Evolutionary conservation across 2,113 vertebrate genomes (phyloP).

Genomic region (Zosterops borbonicus): DNA sequence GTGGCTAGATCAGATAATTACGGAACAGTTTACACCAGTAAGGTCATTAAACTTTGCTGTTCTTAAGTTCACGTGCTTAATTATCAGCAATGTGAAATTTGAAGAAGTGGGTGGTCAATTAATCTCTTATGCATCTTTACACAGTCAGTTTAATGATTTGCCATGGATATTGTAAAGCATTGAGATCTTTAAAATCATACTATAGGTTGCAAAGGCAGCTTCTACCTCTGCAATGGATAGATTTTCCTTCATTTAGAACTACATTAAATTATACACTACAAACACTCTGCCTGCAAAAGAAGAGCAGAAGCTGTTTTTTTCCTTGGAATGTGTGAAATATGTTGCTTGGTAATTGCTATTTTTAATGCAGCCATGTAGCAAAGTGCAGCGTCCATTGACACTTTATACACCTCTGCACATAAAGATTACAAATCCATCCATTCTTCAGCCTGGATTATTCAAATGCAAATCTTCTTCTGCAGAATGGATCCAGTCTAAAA

Average conservation of each 20-base stretch:
- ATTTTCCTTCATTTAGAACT: background rate
- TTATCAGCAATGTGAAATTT: background rate
- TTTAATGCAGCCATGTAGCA: background rate
- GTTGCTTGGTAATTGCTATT: background rate
- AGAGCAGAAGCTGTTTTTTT: background rate
- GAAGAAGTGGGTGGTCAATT: conserved; percentile 24
- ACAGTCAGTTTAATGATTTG: background rate
- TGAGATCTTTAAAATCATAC: background rate
- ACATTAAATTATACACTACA: background rate
- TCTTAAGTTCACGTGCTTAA: background rate
- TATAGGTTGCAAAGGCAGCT: background rate
- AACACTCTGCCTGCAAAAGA: background rate
- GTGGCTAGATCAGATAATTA: conserved; percentile 34
- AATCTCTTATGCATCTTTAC: background rate
- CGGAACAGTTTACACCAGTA: conserved; percentile 23
- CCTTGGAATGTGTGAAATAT: background rate
- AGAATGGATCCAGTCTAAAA: background rate
- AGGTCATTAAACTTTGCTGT: conserved; percentile 38
- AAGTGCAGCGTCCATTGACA: background rate
- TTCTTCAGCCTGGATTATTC: background rate
- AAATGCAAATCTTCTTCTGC: background rate
- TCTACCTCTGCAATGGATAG: background rate
- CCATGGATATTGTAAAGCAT: background rate
- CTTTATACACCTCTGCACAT: background rate
- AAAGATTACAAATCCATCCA: background rate